Evolutionary conservation across 1,140 invertebrate species (phyloP).

Genomic region (Lutraria rhynchaena): DNA sequence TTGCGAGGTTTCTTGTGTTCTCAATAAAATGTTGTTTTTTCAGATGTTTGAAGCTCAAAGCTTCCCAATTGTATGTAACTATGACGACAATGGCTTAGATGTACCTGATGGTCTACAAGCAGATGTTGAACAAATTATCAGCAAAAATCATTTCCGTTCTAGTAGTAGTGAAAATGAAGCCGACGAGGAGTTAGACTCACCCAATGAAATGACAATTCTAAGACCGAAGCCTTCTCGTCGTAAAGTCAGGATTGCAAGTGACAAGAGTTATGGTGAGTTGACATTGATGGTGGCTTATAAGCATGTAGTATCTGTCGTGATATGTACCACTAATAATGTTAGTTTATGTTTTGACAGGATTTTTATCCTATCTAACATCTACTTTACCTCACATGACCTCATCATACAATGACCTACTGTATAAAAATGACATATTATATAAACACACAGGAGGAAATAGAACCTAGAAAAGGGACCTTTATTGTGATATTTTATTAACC

Average conservation of each 20-base stretch:
- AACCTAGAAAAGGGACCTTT: no score
- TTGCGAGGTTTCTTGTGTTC: no score
- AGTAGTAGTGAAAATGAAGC: conserved; percentile 86
- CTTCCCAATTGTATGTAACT: conserved; percentile 86
- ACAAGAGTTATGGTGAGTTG: conserved; percentile 80
- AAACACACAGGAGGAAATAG: no score
- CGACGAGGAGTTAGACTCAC: conserved; percentile 83
- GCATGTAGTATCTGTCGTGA: no score
- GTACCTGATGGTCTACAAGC: conserved; percentile 74
- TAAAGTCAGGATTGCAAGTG: conserved; percentile 74
- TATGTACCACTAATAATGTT: no score
- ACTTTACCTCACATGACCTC: no score
- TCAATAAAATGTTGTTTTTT: conserved; percentile 21
- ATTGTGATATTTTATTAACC: no score
- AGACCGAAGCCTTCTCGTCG: conserved; percentile 80
- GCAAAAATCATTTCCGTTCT: conserved; percentile 80
- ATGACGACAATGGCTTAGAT: conserved; percentile 75
- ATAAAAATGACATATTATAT: no score
- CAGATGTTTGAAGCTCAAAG: conserved; percentile 83
- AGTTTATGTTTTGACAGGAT: no score
- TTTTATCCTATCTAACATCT: no score
- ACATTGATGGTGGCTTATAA: no score
- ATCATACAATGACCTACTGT: no score
- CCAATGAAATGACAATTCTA: conserved; percentile 85
- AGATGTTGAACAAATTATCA: conserved; percentile 77